A percentile compares a stretch with the other conserved stretches of the same genome.
phyloP scores from a whole-genome alignment of 37 sponge, comb jelly and placozoan species.

The Ianthella basta region DNA sequence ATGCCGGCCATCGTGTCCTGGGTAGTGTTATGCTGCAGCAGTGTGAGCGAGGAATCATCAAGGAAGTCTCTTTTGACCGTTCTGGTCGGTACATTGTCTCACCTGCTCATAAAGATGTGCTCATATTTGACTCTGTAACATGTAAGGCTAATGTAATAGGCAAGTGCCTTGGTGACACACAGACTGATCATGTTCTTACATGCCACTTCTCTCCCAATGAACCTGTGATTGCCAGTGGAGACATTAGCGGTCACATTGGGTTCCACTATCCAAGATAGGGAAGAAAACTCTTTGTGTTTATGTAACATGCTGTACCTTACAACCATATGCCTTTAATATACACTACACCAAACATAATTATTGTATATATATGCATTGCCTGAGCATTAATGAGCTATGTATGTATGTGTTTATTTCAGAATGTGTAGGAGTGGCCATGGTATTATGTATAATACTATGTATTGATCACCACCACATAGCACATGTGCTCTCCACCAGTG shows the following conservation, averaged over 20 bases:
- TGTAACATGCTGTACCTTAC: no score
- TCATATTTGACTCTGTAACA: slow-evolving; percentile 7
- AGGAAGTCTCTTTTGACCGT: slow-evolving; percentile 2
- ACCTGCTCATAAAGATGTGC: not conserved
- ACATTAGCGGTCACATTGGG: slow-evolving; percentile 24
- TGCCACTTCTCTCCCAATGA: slow-evolving; percentile 32
- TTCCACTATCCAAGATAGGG: slow-evolving; percentile 14
- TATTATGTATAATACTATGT: no score
- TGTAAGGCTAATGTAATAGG: not conserved
- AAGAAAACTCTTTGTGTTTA: not conserved
- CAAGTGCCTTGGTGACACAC: not conserved
- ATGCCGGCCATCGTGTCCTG: not conserved
- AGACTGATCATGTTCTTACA: not conserved
- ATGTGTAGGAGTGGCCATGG: no score
- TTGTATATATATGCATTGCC: no score
- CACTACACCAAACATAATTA: no score
- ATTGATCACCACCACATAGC: no score
- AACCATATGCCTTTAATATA: no score
- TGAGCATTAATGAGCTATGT: no score
- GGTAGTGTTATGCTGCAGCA: not conserved
- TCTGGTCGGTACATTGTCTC: slow-evolving; percentile 18
- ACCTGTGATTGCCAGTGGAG: slow-evolving; percentile 23
- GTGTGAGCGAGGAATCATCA: slow-evolving; percentile 17
- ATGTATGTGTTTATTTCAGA: no score
- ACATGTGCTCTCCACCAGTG: no score